Conservation (phyloP, 2,888 invertebrate species). For the Phorcus lineatus region DNA sequence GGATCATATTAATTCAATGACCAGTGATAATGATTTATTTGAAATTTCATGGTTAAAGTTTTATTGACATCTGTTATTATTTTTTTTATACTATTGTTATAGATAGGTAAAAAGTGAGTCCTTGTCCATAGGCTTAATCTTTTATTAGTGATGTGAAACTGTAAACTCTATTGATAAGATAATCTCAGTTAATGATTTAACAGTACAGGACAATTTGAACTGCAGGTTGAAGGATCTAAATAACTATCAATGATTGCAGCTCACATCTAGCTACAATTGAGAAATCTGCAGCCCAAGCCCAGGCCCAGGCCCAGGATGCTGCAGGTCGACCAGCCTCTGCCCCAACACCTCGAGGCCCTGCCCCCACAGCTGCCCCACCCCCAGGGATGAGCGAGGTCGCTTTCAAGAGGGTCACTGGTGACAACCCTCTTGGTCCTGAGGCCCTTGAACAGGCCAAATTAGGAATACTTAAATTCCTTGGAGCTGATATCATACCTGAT, state of each 20-base stretch:
- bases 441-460: constrained; percentile 86
- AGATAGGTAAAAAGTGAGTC: too few species aligned
- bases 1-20: too few species aligned
- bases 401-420: constrained; percentile 67
- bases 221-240: background rate
- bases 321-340: constrained; percentile 39
- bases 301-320: background rate
- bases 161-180: too few species aligned
- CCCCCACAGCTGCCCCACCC: constrained; percentile 52
- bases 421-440: constrained; percentile 66
- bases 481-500: constrained; percentile 85
- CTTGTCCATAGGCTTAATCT: too few species aligned
- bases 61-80: too few species aligned
- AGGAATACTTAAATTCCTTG: constrained; percentile 88
- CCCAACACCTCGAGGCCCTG: constrained; percentile 37
- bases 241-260: background rate
- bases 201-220: too few species aligned
- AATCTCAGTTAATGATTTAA: too few species aligned
- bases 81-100: too few species aligned
- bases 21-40: background rate
- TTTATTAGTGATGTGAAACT: too few species aligned
- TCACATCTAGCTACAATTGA: constrained; percentile 14
- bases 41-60: background rate
- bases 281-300: background rate
- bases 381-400: constrained; percentile 68